Evolutionary conservation across 92 coral and sea anemone species (phyloP), one percentile per base, ranked within the genome.

Genomic region (Porites divaricata): DNA sequence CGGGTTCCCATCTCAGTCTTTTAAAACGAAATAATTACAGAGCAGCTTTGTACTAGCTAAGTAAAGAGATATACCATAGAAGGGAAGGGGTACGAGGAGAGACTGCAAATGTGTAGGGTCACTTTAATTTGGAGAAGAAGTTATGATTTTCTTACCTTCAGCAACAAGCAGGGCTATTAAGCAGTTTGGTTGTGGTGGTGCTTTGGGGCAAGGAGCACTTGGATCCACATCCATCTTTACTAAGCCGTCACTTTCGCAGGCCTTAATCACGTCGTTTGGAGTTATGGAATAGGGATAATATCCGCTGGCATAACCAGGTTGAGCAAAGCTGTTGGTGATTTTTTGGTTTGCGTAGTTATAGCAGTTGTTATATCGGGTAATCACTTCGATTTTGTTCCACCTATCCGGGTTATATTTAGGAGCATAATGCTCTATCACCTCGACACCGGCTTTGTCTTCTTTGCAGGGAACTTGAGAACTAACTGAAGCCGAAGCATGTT

Each of bases 311-410:
- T 10, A 2, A 25, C 81, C 81, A 54, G 85, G 77, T 75, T 81
- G 85, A 6, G 85, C 85, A 81, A 81, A 81, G 67, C 50, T 81
- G 66, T 81, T 81, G 67, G 85, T 69, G 85, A 81, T 81, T 68
- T 69, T 81, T 20, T 66, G 15, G 50, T 81, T 81, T 70, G 77
- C 85, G 20, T 81, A 81, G 66, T 81, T 81, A 67, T 81, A 81
- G 85, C 85, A 81, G 85, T 81, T 81, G 85, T 81, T 81, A 24
- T 70, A 16, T 0, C 0, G 0, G 3, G 20, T 65, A 67, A 81
- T 69, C 21, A 52, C 1, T 0, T 1, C 1, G 12, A 6, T 0
- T 1, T 54, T 16, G 23, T 81, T 75, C 79, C 79, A 75, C 79
- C 63, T 75, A 1, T 8, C 24, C 19, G 22, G 79, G 26, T 75